Evolutionary conservation across 2,888 invertebrate species (phyloP).

Genomic region (Lymantria dispar): DNA sequence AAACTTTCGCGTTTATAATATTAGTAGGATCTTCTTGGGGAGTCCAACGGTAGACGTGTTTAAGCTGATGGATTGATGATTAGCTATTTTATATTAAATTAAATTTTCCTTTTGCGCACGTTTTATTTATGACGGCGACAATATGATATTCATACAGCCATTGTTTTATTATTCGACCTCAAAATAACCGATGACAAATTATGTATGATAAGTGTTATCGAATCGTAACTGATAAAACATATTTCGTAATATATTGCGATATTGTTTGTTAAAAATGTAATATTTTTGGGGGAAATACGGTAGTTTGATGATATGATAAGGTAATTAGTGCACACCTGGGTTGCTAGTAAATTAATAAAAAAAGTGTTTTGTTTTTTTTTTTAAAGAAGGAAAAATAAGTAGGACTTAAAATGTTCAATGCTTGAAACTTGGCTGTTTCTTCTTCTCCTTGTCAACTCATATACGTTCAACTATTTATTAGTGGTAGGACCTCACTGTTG

Average conservation of each 20-base stretch:
- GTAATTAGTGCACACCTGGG: neutral
- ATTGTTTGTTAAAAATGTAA: constrained; percentile 16
- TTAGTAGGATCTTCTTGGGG: too few species aligned
- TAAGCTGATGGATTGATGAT: too few species aligned
- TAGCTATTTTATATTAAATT: too few species aligned
- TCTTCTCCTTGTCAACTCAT: too few species aligned
- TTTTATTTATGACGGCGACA: neutral
- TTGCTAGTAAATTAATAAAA: neutral
- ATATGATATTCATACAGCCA: neutral
- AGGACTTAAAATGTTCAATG: too few species aligned
- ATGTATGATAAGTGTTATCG: constrained; percentile 26
- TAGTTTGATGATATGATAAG: neutral
- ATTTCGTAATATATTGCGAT: constrained; percentile 27
- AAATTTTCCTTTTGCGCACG: neutral
- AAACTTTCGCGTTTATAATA: too few species aligned
- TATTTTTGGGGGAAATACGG: constrained; percentile 8
- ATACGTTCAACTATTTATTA: too few species aligned
- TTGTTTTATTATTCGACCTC: constrained; percentile 9
- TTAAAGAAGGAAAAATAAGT: too few species aligned
- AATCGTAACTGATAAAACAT: constrained; percentile 18
- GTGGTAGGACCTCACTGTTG: too few species aligned
- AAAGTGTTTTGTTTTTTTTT: too few species aligned
- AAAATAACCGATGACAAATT: constrained; percentile 23
- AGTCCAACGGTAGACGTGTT: too few species aligned
- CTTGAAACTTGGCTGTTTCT: too few species aligned